These are phyloP conservation scores for Aphrophora alni DNA, from an alignment of 2,888 invertebrate species.

Conservation along the genomic window DNA sequence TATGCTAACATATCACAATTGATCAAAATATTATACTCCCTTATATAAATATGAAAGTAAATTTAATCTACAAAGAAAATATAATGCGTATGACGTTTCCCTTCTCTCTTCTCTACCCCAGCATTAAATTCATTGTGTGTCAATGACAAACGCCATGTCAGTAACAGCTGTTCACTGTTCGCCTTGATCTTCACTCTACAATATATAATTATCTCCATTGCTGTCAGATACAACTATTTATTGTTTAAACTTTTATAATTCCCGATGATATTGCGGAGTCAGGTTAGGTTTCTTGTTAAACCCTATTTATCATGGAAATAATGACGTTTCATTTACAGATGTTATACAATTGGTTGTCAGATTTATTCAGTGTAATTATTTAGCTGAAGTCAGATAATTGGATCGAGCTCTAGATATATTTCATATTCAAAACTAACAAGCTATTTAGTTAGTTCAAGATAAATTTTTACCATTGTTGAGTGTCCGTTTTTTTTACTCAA, in stretches of 20 bases:
- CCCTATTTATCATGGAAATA: not conserved
- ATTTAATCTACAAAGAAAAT: not conserved
- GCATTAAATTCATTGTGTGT: not conserved
- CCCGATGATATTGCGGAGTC: not conserved
- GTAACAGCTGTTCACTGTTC: not conserved
- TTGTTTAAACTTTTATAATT: not conserved
- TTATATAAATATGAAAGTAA: no score
- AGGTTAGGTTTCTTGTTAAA: not conserved
- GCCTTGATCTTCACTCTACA: constrained; percentile 9
- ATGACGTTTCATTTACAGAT: not conserved
- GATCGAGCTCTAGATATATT: no score
- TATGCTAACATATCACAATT: no score
- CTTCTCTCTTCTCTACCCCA: not conserved
- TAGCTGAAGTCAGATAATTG: no score
- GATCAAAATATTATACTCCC: no score
- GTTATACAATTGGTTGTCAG: no score
- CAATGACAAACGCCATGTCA: not conserved
- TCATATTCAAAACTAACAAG: no score
- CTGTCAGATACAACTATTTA: not conserved
- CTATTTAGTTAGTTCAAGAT: no score
- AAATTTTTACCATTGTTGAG: no score
- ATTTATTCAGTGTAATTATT: no score
- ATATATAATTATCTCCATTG: constrained; percentile 2
- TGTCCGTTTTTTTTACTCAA: no score
- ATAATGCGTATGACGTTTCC: not conserved